Base-by-base conservation (phyloP, 1,140 invertebrate genomes). In the Penaeus chinensis region DNA sequence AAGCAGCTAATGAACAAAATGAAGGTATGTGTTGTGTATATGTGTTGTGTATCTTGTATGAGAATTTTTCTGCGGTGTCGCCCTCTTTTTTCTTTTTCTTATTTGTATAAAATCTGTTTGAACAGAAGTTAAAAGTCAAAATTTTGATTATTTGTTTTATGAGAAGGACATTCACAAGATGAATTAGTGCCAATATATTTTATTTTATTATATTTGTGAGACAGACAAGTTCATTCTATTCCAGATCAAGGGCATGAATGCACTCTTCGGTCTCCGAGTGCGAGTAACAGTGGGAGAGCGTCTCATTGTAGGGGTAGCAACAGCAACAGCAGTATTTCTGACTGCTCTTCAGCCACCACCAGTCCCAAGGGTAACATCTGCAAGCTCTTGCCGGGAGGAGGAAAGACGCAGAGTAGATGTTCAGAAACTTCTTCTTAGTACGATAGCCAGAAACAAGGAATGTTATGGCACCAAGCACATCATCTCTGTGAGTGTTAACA, bases 1-100 rank as follows among this genome's bases (percentile, higher is more conserved):
- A 95, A 96, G 89, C 94, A 98, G 90, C 93, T 99, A 19, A 94
- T 98, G 3, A 98, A 97, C 91, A 99, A 98, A 92, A 92, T 99
- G 0, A 95, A 96, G 92, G 95, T 98, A 87, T 82, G 81, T 84
- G 54, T 95, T 98, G 87, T 84, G 69, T 86, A 60, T 37, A 10
- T 87, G n/a, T 54, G 66, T n/a, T 24, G 37, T 83, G 74, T 32
- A 69, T 74, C 42, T 24, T 84, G 47, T 22, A 2, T 32, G 63
- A 89, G 54, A 47, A 90, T 62, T 80, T 84, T 84, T 61, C 71
- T 47, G 54, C 27, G 1, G 18, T 63, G 42, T 79, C 61, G 27
- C 4, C 81, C 54, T 79, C 37, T 5, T 37, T 37, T 37, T 37
- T 37, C 37, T 37, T 37, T 37, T 5, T 37, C 5, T 37, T 37